phyloP scores from a whole-genome alignment of 2,888 invertebrate species.

The Microctonus aethiopoides region DNA sequence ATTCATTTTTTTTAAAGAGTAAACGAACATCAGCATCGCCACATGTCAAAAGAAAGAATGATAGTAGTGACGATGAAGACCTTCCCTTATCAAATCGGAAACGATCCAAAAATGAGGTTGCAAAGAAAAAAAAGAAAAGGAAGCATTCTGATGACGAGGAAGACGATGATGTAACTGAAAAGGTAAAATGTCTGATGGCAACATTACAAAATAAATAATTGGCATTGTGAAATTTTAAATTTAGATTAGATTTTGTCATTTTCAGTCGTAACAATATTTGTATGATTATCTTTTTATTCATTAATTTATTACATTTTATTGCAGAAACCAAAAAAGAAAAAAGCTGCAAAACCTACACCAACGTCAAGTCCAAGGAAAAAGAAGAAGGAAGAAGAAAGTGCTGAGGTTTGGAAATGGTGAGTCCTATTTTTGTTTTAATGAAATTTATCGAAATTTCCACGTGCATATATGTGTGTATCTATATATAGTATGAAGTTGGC shows the following conservation, averaged over 20 bases:
- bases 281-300: constrained; percentile 3
- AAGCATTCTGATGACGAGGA: constrained; percentile 54
- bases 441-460: too few species aligned
- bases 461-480: too few species aligned
- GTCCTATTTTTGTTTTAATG: constrained; percentile 48
- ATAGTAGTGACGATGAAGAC: constrained; percentile 73
- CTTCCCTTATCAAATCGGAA: constrained; percentile 76
- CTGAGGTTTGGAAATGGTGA: constrained; percentile 93
- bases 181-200: constrained; percentile 13
- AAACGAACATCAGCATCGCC: constrained; percentile 49
- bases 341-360: constrained; percentile 53
- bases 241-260: neutral
- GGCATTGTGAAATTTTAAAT: too few species aligned
- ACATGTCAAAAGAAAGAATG: constrained; percentile 68
- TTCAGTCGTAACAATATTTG: neutral
- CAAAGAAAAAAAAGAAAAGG: constrained; percentile 73
- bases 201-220: neutral
- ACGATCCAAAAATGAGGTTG: constrained; percentile 73
- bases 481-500: too few species aligned
- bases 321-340: constrained; percentile 57
- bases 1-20: constrained; percentile 43
- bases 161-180: constrained; percentile 54
- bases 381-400: constrained; percentile 84
- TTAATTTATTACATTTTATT: too few species aligned
- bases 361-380: constrained; percentile 71